Base-by-base conservation (phyloP, 2,113 vertebrate species). In the Xiphophorus maculatus region DNA sequence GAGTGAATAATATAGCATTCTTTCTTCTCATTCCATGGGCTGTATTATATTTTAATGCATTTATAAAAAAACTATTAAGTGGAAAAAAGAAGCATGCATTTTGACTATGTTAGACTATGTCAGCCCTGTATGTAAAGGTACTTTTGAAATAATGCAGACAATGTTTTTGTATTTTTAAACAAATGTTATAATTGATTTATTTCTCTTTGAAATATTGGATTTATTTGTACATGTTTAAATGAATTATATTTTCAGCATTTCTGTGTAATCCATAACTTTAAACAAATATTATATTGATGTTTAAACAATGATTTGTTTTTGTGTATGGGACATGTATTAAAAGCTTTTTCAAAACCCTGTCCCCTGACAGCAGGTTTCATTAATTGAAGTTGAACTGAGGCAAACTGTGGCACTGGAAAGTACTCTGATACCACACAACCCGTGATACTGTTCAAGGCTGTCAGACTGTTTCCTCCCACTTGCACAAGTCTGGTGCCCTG, bases 391-490 rank as follows among this genome's bases (percentile, higher is more conserved):
- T 62, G 4, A 72, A 74, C 6, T 35, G 33, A 58, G 37, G 33
- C 62, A 25, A 62, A 73, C 61, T 63, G 48, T 22, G 35, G 12
- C 86, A 81, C 82, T 64, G 42, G 86, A 87, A 54, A 75, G 42
- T 25, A 12, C 42, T 66, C 66, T 89, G 80, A 90, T 75, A 83
- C 63, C 71, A 71, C 58, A 28, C 27, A 37, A 68, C 79, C 71
- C 74, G 19, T 22, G 78, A 72, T 77, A 85, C 37, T 0, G 40
- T 48, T 82, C n/a, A 71, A 81, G 54, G 71, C 75, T 80, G 80
- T 76, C 83, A 76, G 69, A 79, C 35, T 67, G 81, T 85, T 92
- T 91, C 88, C 90, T 84, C 83, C 88, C 79, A 72, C 58, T 84
- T 64, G 27, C 22, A 66, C 25, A 5, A 76, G 81, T 84, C 87